Conservation (phyloP, 2,888 invertebrate genomes). For the Chromoteleia sp. region DNA sequence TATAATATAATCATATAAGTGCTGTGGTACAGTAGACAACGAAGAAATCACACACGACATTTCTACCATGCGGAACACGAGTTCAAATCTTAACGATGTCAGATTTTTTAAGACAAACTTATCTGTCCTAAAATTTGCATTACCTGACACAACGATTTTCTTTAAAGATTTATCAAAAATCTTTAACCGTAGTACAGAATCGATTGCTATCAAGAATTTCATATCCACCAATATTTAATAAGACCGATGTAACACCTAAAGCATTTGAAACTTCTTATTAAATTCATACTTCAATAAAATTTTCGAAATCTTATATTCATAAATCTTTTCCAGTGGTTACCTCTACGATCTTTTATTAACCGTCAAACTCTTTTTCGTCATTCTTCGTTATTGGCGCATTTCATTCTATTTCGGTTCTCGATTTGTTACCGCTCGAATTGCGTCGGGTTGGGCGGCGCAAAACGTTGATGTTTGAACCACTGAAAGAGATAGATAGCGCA, state of each 20-base stretch:
- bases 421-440: conserved; percentile 12
- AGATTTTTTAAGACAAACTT: too few species aligned
- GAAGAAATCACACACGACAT: too few species aligned
- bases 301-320: neutral
- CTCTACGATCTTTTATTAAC: neutral
- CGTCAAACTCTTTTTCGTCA: conserved; percentile 1
- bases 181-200: too few species aligned
- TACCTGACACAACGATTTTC: too few species aligned
- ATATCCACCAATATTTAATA: neutral
- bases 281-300: neutral
- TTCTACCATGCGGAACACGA: too few species aligned
- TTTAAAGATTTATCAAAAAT: too few species aligned
- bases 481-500: neutral
- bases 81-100: too few species aligned
- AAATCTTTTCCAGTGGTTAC: neutral
- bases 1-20: too few species aligned
- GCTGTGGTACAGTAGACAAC: too few species aligned
- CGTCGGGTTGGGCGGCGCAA: neutral
- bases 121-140: too few species aligned
- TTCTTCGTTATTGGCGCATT: conserved; percentile 12
- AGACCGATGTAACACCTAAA: neutral
- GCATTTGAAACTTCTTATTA: neutral
- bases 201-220: neutral
- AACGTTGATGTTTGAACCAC: neutral
- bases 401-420: conserved; percentile 20